Evolutionary conservation across 2,113 vertebrate genomes (phyloP), one percentile per base, ranked within the genome.

Genomic region (Tupaia tana): DNA sequence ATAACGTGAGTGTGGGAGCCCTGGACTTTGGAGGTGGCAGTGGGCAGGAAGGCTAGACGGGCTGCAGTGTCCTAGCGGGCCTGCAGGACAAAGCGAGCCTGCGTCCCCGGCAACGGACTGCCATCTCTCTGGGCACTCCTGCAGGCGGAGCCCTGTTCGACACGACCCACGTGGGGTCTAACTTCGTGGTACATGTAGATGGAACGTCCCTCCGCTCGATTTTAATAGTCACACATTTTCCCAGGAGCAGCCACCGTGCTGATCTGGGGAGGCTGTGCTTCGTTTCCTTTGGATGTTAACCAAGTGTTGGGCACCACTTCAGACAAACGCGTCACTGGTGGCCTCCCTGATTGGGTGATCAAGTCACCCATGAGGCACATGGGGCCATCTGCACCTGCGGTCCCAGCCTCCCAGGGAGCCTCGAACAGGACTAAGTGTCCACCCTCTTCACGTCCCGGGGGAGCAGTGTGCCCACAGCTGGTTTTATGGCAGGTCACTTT

Each of bases 321-420:
- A 12, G 89, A 96, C 92, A 90, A 82, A 27, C 63, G 14, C 5
- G 7, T 94, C 84, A 61, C 84, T n/a, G 6, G 20, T 0, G 10
- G 92, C 59, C 90, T 87, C 24, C 5, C 85, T 24, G 18, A 54
- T 73, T 63, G 61, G 63, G 18, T 4, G 27, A n/a, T 20, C 67
- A 67, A 74, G 34, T 86, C 96, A 15, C 86, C 74, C 31, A 58
- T 11, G 9, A 52, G 58, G 61, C 66, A 91, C 86, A 96, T 92
- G 91, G 43, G 78, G 34, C 90, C 1, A 0, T 20, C 86, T 59
- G 29, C 14, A 3, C 29, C 27, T 13, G 59, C 3, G 43, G 89
- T 52, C 1, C 0, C 0, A 7, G 18, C 4, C n/a, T 84, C 70
- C 29, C 84, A 9, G 43, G 31, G 71, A 20, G 29, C 52, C 34